These are phyloP conservation scores for Collichthys lucidus DNA, from an alignment of 2,113 vertebrate species.

Conservation along the genomic window DNA sequence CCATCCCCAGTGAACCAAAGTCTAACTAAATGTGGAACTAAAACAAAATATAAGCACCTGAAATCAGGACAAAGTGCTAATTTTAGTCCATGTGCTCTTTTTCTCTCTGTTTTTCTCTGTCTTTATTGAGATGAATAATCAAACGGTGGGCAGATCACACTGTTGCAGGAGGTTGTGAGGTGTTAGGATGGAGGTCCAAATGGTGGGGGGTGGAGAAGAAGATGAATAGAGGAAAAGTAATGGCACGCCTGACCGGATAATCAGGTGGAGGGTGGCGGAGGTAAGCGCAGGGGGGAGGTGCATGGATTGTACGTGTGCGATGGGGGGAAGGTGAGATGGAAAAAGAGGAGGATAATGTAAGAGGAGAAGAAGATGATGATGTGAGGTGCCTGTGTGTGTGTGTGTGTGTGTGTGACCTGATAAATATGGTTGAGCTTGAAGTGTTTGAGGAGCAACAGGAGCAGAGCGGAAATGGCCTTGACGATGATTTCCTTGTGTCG, in stretches of 20 bases:
- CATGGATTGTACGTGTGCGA: background rate
- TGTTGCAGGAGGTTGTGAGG: conserved; percentile 24
- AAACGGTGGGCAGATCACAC: background rate
- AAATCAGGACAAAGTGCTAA: too few species aligned
- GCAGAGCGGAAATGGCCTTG: conserved; percentile 92
- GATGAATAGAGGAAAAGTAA: conserved; percentile 13
- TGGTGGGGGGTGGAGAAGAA: conserved; percentile 10
- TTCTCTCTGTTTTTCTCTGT: background rate
- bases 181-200: background rate
- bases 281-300: conserved; percentile 34
- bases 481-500: conserved; percentile 98
- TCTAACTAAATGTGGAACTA: background rate
- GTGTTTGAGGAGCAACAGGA: conserved; percentile 96
- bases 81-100: background rate
- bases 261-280: conserved; percentile 26
- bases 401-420: conserved; percentile 84
- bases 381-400: conserved; percentile 7
- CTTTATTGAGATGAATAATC: background rate
- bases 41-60: conserved; percentile 6
- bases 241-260: conserved; percentile 34
- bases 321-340: background rate
- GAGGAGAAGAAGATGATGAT: background rate
- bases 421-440: conserved; percentile 97
- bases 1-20: background rate
- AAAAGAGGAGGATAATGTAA: conserved; percentile 7